phyloP scores from a whole-genome alignment of 2,888 invertebrate species.

The Epinotia nisella region DNA sequence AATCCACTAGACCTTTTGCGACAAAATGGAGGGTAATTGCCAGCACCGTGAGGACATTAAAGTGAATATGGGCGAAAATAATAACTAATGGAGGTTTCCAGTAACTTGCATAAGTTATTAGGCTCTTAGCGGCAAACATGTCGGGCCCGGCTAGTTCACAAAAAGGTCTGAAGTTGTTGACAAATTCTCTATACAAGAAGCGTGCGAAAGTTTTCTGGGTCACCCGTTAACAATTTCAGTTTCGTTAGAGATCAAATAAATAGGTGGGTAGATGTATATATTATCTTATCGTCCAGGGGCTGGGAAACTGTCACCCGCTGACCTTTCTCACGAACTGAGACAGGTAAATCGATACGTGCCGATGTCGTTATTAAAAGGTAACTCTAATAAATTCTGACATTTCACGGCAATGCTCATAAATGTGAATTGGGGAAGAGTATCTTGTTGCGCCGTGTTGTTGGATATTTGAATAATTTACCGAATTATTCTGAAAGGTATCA shows the following conservation, averaged over 20 bases:
- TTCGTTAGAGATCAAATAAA: slow-evolving; percentile 2
- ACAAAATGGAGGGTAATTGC: slow-evolving; percentile 42
- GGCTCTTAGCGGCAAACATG: slow-evolving; percentile 38
- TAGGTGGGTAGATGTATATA: slow-evolving; percentile 11
- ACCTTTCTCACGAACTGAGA: slow-evolving; percentile 59
- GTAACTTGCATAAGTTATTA: slow-evolving; percentile 40
- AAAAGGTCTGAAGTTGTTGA: slow-evolving; percentile 32
- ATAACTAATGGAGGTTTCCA: slow-evolving; percentile 39
- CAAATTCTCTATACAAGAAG: slow-evolving; percentile 27
- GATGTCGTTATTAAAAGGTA: slow-evolving; percentile 49
- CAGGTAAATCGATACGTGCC: slow-evolving; percentile 50
- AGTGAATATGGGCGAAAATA: slow-evolving; percentile 42
- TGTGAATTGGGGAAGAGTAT: slow-evolving; percentile 25
- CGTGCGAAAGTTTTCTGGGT: slow-evolving; percentile 23
- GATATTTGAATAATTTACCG: slow-evolving; percentile 18
- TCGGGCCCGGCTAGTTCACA: slow-evolving; percentile 24
- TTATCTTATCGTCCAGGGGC: slow-evolving; percentile 44
- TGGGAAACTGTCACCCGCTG: slow-evolving; percentile 53
- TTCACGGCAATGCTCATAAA: slow-evolving; percentile 34
- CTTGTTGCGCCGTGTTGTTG: slow-evolving; percentile 12
- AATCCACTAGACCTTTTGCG: slow-evolving; percentile 43
- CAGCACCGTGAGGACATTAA: slow-evolving; percentile 36
- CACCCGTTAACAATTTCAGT: slow-evolving; percentile 21
- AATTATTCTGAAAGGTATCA: slow-evolving; percentile 8
- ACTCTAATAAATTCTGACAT: slow-evolving; percentile 37